Base-by-base conservation (phyloP, 2,113 vertebrate species). In the Upupa epops region DNA sequence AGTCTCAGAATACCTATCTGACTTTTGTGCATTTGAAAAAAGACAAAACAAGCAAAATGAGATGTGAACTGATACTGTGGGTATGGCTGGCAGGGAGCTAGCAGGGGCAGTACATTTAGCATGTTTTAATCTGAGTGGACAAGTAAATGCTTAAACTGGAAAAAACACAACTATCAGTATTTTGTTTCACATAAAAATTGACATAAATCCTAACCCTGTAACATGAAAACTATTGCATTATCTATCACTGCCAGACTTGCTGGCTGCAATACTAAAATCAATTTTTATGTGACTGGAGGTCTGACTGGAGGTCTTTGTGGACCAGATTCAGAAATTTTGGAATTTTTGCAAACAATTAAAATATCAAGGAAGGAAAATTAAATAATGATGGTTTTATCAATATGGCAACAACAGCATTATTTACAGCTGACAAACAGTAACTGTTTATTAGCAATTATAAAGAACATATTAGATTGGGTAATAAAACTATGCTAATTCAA, bases 121-220 rank as follows among this genome's bases (percentile, higher is more conserved):
- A 32, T 76, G 34, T 36, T 90, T 66, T 65, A 34, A 89, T n/a
- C 36, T 46, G 31, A 56, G 32, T 1, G 3, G 36, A 34, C 6
- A 73, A 46, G 7, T 37, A 72, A 78, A 71, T 4, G 1, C 13
- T 49, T 58, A 77, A 69, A 89, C 8, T 51, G 48, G 10, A 83
- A 79, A 48, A 17, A 72, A 34, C 28, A 79, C 21, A 86, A 79
- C 31, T 36, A 76, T 49, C 40, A 85, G 13, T 24, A 9, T 9
- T 16, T 87, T 75, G 9, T 58, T 70, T 91, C 77, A 73, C 13
- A 83, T 76, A 16, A 79, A 83, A 93, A 83, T 29, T 22, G 25
- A 76, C 20, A 73, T 69, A 20, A 0, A 69, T 25, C 7, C 26
- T 55, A 48, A 40, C 21, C 14, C 18, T 36, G 11, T 34, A 64